Evolutionary conservation across 2,113 vertebrate genomes (phyloP).

Genomic region (Lontra canadensis): DNA sequence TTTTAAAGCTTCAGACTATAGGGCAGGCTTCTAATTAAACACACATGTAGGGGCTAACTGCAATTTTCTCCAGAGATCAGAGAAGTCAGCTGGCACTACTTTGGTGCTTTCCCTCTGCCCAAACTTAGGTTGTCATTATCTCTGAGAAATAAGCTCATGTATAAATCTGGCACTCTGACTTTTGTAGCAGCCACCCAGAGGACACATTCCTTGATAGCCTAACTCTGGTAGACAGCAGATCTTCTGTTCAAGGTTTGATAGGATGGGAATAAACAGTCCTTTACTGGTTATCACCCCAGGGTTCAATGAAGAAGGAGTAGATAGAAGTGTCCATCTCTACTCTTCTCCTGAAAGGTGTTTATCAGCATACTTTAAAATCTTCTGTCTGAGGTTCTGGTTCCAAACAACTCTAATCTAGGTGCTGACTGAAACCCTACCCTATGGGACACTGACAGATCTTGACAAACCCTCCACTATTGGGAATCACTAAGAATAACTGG

Average conservation of each 20-base stretch:
- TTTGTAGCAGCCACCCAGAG: background rate
- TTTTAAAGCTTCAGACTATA: background rate
- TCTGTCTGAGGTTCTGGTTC: background rate
- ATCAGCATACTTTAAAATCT: background rate
- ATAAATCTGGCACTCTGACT: background rate
- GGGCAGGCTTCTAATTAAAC: background rate
- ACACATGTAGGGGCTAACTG: background rate
- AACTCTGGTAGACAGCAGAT: background rate
- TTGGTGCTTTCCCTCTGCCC: background rate
- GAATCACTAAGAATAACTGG: background rate
- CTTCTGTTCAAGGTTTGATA: background rate
- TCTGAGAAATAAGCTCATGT: background rate
- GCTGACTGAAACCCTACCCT: background rate
- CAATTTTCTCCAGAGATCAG: background rate
- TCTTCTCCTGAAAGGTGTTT: background rate
- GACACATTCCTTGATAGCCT: background rate
- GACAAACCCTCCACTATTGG: background rate
- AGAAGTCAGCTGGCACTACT: background rate
- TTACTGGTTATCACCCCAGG: background rate
- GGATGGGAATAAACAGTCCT: background rate
- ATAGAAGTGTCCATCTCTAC: background rate
- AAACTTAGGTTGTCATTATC: background rate
- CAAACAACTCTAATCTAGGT: background rate
- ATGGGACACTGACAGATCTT: background rate
- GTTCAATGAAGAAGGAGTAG: background rate